phyloP scores from a whole-genome alignment of 1,140 invertebrate species.

The Coptotermes formosanus region DNA sequence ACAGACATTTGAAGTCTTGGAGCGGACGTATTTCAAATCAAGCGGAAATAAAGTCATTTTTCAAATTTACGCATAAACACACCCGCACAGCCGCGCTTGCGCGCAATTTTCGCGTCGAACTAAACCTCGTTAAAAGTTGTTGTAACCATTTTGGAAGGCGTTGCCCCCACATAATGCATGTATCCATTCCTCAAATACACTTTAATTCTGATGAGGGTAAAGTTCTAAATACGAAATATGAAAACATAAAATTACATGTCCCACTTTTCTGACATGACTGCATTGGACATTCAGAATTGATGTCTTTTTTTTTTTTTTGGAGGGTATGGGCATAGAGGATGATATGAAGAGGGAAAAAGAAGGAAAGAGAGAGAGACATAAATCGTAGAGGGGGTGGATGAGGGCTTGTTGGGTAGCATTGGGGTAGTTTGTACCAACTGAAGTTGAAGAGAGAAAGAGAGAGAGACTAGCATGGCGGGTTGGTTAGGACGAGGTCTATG shows the following conservation, averaged over 20 bases:
- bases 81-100: no score
- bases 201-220: neutral
- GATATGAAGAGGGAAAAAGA: no score
- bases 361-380: neutral
- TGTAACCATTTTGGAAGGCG: neutral
- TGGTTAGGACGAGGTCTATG: neutral
- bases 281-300: constrained; percentile 6
- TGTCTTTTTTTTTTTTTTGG: neutral
- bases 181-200: constrained; percentile 3
- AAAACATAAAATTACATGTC: neutral
- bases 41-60: neutral
- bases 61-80: neutral
- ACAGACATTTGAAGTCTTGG: neutral
- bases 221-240: neutral
- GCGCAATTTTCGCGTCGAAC: no score
- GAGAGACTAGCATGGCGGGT: neutral
- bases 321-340: neutral
- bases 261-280: neutral
- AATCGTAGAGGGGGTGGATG: constrained; percentile 19
- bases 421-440: constrained; percentile 11
- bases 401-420: neutral
- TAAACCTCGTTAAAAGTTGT: neutral
- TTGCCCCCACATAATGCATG: neutral
- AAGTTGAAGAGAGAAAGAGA: neutral
- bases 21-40: neutral